Base-by-base conservation (phyloP, 2,797 vertebrate species). In the Sebastes jordani region DNA sequence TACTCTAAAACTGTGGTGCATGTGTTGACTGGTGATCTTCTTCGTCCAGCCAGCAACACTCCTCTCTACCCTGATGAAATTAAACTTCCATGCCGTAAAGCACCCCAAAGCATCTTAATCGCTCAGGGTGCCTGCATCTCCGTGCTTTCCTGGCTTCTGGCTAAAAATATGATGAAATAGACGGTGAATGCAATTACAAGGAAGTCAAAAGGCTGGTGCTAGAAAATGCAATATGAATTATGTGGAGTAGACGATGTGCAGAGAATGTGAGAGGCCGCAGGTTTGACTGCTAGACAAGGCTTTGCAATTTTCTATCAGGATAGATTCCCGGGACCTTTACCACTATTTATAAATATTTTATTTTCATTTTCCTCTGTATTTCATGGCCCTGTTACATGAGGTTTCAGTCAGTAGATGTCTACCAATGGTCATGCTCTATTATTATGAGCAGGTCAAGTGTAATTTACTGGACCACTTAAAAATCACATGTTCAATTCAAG, bases 161-260 rank as follows among this genome's bases (percentile, higher is more conserved):
- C 73, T n/a, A 65, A 78, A 46, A 65, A 78, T 62, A 76, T 73
- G 56, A 75, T 60, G n/a, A 77, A 88, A 85, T 67, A 85, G 3
- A 71, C 11, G 5, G 25, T 63, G 71, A 55, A 11, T 65, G 29
- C 29, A 73, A 61, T 66, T 69, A 62, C 49, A 54, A 67, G 64
- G 60, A 64, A 78, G 46, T 80, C 42, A 83, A 71, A 87, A 69
- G 65, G 60, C 56, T n/a, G 52, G 14, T 36, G 23, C 52, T 66
- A 22, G 23, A 66, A 83, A 82, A 88, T 70, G 64, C 32, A 58
- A 42, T 20, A 69, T 81, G 32, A 82, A 76, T 78, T 58, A 84
- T 65, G 25, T 29, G 64, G 71, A 54, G 22, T 11, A 65, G 52
- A 38, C 72, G 62, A 73, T 42, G 30, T 63, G 66, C 7, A 36